Conservation (phyloP, 1,140 invertebrate species). For the Drosophila tani region DNA sequence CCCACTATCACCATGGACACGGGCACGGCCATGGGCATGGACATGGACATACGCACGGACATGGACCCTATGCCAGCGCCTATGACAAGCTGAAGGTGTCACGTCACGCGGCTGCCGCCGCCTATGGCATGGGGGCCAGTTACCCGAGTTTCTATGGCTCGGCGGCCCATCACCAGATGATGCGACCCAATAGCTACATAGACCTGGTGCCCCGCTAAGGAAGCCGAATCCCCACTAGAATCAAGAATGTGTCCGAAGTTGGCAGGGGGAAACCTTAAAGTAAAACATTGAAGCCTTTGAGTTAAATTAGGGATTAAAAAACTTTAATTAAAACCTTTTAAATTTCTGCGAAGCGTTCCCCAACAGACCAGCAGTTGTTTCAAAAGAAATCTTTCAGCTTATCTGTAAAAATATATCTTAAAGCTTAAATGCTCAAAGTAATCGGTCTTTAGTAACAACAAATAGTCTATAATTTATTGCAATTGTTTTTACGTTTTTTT, state of each 20-base stretch:
- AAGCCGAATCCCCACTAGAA: background rate
- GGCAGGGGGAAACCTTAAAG: background rate
- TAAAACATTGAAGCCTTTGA: background rate
- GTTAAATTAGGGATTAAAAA: background rate
- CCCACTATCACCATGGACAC: constrained; percentile 63
- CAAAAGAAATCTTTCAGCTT: background rate
- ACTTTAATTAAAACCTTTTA: no score
- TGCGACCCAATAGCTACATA: constrained; percentile 81
- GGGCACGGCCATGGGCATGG: constrained; percentile 55
- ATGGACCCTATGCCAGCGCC: constrained; percentile 71
- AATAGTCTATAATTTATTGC: no score
- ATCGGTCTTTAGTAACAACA: no score
- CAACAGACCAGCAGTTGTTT: background rate
- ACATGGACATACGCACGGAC: constrained; percentile 60
- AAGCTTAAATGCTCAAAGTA: no score
- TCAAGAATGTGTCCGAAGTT: background rate
- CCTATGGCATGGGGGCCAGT: constrained; percentile 70
- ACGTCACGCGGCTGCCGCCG: constrained; percentile 67
- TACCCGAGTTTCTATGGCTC: constrained; percentile 80
- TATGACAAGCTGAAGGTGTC: constrained; percentile 83
- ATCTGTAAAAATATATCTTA: no score
- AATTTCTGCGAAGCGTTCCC: no score
- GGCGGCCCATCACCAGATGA: constrained; percentile 82
- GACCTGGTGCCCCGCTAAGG: constrained; percentile 78
- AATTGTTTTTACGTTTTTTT: no score